A percentile compares a stretch with the other conserved stretches of the same genome.
Conservation (phyloP, 1,140 invertebrate genomes). For the Bombus consobrinus region DNA sequence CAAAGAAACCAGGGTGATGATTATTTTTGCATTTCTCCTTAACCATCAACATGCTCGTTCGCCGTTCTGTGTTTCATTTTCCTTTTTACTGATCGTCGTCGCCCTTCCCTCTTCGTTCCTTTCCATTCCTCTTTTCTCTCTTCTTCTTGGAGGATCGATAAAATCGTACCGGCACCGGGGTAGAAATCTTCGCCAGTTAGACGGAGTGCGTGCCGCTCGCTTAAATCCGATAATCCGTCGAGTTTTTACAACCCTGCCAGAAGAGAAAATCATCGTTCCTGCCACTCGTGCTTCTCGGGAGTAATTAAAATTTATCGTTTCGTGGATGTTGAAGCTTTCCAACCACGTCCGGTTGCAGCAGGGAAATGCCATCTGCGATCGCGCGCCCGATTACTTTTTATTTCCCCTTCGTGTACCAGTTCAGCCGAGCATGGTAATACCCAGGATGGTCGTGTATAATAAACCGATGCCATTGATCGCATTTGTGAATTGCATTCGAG, state of each 20-base stretch:
- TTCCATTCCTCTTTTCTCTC: background rate
- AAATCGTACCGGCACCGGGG: slow-evolving; percentile 1
- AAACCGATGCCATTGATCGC: background rate
- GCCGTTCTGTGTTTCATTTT: background rate
- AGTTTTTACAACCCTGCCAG: slow-evolving; percentile 23
- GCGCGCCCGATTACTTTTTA: slow-evolving; percentile 14
- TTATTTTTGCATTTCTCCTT: slow-evolving; percentile 64
- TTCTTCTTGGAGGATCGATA: slow-evolving; percentile 9
- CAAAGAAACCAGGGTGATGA: slow-evolving; percentile 52
- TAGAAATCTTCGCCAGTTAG: background rate
- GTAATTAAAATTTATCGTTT: slow-evolving; percentile 44
- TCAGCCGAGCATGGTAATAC: background rate
- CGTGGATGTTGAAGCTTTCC: background rate
- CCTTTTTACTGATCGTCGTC: background rate
- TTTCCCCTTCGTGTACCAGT: background rate
- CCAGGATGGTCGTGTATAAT: background rate
- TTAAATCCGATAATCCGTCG: slow-evolving; percentile 25
- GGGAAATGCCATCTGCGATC: background rate
- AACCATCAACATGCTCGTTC: slow-evolving; percentile 23
- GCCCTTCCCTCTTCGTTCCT: background rate
- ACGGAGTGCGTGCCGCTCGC: background rate
- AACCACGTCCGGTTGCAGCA: background rate
- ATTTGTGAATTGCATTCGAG: background rate
- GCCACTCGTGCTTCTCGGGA: background rate
- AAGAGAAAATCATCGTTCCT: slow-evolving; percentile 13